Evolutionary conservation across 23 tunicate species (phyloP).

Genomic region (Styela clava): DNA sequence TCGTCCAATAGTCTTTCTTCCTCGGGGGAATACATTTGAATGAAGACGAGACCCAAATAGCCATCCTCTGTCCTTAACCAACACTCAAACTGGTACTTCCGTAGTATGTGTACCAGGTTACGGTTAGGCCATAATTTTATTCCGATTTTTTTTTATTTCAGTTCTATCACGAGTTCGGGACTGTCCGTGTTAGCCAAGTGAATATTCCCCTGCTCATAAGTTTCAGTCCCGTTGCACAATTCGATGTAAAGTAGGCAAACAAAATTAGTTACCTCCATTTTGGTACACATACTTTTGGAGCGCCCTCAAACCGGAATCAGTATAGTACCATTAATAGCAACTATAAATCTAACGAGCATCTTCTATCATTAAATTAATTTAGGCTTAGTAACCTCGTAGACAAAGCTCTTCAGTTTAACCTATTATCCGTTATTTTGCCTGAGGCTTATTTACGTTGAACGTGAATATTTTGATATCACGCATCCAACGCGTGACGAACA

Average conservation of each 20-base stretch:
- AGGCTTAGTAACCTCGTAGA: background rate
- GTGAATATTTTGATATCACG: background rate
- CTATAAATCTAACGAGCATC: background rate
- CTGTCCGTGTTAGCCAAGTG: too few relatives aligned
- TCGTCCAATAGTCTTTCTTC: too few relatives aligned
- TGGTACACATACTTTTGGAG: too few relatives aligned
- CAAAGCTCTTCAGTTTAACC: background rate
- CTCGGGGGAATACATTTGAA: too few relatives aligned
- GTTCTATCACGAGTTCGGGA: too few relatives aligned
- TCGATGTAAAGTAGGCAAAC: background rate
- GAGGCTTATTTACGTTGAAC: background rate
- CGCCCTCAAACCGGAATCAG: background rate
- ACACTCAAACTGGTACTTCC: too few relatives aligned
- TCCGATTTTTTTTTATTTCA: too few relatives aligned
- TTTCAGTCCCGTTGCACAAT: background rate
- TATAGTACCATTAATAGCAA: background rate
- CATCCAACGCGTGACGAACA: background rate
- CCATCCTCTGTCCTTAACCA: too few relatives aligned
- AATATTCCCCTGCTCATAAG: too few relatives aligned
- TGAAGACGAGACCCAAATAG: too few relatives aligned
- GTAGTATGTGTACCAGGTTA: too few relatives aligned
- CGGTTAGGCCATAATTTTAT: too few relatives aligned
- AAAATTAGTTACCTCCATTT: background rate
- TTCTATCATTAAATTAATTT: background rate
- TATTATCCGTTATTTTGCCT: background rate